Conservation (phyloP, 2,888 invertebrate species). For the Trichogramma evanescens region DNA sequence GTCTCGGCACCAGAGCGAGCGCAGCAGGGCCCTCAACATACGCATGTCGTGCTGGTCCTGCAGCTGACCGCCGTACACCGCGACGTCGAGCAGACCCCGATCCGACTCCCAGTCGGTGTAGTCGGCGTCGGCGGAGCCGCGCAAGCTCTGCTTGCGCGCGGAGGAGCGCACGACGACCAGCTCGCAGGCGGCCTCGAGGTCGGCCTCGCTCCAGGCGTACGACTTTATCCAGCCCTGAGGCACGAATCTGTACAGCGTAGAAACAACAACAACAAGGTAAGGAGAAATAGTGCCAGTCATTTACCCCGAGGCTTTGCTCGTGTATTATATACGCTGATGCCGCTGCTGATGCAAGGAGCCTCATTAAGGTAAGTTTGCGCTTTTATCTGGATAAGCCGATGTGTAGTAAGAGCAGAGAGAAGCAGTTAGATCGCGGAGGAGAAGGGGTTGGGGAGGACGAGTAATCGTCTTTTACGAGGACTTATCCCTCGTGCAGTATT, state of each 20-base stretch:
- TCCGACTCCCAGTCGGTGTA: slow-evolving; percentile 63
- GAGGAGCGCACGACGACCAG: slow-evolving; percentile 48
- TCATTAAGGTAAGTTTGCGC: too few relatives aligned
- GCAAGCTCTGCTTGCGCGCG: not conserved
- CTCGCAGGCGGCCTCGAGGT: slow-evolving; percentile 68
- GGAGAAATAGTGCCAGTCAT: not conserved
- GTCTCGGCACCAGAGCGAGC: slow-evolving; percentile 44
- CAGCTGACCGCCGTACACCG: slow-evolving; percentile 80
- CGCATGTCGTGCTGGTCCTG: slow-evolving; percentile 69
- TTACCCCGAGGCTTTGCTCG: too few relatives aligned
- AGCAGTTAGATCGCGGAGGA: too few relatives aligned
- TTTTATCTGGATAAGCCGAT: too few relatives aligned
- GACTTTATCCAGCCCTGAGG: slow-evolving; percentile 73
- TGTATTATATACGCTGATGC: too few relatives aligned
- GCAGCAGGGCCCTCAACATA: slow-evolving; percentile 62
- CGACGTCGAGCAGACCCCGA: slow-evolving; percentile 68
- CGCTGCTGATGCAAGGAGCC: too few relatives aligned
- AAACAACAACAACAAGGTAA: not conserved
- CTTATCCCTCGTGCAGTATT: too few relatives aligned
- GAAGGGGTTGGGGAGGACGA: too few relatives aligned
- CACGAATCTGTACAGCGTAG: slow-evolving; percentile 31
- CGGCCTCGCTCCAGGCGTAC: slow-evolving; percentile 81
- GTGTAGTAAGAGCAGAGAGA: too few relatives aligned
- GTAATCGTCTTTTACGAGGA: too few relatives aligned
- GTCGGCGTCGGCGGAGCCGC: slow-evolving; percentile 25